phyloP scores from a whole-genome alignment of 1,140 invertebrate species.

The Pseudomyrmex cubaensis region DNA sequence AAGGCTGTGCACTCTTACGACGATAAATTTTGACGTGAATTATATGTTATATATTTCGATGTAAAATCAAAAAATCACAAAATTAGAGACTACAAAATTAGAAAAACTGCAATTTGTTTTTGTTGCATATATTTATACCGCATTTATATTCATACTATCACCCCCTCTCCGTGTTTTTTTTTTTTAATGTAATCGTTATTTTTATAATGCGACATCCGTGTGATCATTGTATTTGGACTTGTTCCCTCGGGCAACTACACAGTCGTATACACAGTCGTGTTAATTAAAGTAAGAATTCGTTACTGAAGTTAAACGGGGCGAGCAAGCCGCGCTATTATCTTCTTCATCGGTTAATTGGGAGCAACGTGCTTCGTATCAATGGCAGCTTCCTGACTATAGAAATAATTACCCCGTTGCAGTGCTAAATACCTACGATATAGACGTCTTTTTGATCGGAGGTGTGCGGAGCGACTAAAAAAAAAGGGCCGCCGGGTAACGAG shows the following conservation, averaged over 20 bases:
- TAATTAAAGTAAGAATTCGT: slow-evolving; percentile 39
- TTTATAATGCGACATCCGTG: not conserved
- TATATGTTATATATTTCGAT: not conserved
- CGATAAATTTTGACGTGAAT: slow-evolving; percentile 11
- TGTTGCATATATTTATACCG: no score
- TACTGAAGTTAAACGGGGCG: slow-evolving; percentile 38
- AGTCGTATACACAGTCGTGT: not conserved
- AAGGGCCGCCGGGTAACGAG: slow-evolving; percentile 40
- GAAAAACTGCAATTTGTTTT: not conserved
- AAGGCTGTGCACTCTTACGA: not conserved
- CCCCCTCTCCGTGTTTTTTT: no score
- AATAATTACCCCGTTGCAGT: slow-evolving; percentile 48
- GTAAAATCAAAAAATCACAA: not conserved
- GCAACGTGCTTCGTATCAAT: slow-evolving; percentile 41
- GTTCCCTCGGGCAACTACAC: no score
- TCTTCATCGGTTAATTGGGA: slow-evolving; percentile 47
- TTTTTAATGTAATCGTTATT: not conserved
- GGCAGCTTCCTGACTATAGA: slow-evolving; percentile 4
- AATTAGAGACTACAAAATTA: no score
- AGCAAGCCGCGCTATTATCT: slow-evolving; percentile 24
- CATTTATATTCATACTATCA: no score
- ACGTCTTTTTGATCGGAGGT: slow-evolving; percentile 43
- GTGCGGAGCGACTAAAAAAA: slow-evolving; percentile 22
- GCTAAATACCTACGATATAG: slow-evolving; percentile 48
- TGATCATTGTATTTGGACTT: not conserved